These are phyloP conservation scores for Sycophaga agraensis DNA, from an alignment of 1,140 invertebrate species.

Conservation along the genomic window DNA sequence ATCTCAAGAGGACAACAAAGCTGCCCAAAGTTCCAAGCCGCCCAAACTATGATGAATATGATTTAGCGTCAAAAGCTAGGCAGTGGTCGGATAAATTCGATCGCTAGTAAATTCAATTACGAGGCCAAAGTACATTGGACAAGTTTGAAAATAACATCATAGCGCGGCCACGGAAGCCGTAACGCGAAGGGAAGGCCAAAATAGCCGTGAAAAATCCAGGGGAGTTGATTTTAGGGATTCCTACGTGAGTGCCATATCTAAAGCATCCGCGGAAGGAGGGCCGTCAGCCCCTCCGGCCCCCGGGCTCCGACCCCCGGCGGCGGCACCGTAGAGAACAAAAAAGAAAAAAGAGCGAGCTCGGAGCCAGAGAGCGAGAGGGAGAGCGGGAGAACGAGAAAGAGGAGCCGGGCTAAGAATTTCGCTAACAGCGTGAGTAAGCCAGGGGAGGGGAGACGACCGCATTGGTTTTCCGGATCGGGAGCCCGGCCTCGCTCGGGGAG, in stretches of 20 bases:
- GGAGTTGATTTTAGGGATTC: constrained; percentile 23
- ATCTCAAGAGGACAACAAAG: no score
- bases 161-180: no score
- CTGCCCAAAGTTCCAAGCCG: no score
- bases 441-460: constrained; percentile 33
- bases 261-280: no score
- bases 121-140: neutral
- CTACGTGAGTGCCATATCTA: constrained; percentile 23
- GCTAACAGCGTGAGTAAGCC: constrained; percentile 28
- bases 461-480: constrained; percentile 36
- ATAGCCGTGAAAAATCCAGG: neutral
- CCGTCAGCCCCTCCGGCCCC: no score
- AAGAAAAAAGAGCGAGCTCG: constrained; percentile 7
- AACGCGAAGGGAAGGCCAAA: neutral
- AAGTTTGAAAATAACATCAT: neutral
- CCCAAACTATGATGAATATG: no score
- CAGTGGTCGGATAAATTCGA: neutral
- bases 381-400: constrained; percentile 19
- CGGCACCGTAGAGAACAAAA: constrained; percentile 13
- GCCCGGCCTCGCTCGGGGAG: constrained; percentile 21
- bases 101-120: neutral
- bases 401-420: no score
- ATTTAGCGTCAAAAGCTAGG: no score
- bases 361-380: constrained; percentile 1
- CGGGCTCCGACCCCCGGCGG: no score